A percentile compares a stretch with the other conserved stretches of the same genome.
phyloP scores from a whole-genome alignment of 1,140 invertebrate genomes.

The Hestina assimilis region DNA sequence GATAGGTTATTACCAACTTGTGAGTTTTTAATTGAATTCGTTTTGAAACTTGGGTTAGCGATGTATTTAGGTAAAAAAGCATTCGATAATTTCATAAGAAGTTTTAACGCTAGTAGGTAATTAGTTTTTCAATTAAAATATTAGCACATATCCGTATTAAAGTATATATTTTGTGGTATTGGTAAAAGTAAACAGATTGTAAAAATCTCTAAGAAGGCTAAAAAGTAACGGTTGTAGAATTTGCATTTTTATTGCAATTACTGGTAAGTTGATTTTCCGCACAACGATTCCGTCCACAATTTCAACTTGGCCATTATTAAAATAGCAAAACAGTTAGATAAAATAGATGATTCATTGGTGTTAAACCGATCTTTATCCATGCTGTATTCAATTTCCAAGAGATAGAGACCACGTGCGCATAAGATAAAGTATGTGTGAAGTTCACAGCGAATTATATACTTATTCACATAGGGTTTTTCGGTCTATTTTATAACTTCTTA shows the following conservation, averaged over 20 bases:
- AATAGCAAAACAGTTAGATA: neutral
- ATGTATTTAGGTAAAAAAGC: no score
- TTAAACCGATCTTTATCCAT: neutral
- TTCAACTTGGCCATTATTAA: neutral
- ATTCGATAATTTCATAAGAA: no score
- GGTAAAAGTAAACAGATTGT: neutral
- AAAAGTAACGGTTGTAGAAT: neutral
- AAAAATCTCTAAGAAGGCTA: neutral
- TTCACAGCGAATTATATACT: neutral
- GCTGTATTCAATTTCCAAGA: neutral
- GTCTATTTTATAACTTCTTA: slow-evolving; percentile 11
- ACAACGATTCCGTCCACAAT: neutral
- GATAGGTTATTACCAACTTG: no score
- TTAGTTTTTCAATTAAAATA: no score
- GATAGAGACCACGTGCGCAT: neutral
- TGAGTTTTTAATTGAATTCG: no score
- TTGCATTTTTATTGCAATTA: slow-evolving; percentile 1
- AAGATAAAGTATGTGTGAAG: neutral
- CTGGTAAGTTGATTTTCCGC: neutral
- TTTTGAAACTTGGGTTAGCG: no score
- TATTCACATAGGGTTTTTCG: neutral
- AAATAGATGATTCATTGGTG: neutral
- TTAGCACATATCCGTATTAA: no score
- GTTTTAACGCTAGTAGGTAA: no score
- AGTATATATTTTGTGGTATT: neutral